Evolutionary conservation across 1,140 invertebrate genomes (phyloP).

Genomic region (Lepidurus arcticus): DNA sequence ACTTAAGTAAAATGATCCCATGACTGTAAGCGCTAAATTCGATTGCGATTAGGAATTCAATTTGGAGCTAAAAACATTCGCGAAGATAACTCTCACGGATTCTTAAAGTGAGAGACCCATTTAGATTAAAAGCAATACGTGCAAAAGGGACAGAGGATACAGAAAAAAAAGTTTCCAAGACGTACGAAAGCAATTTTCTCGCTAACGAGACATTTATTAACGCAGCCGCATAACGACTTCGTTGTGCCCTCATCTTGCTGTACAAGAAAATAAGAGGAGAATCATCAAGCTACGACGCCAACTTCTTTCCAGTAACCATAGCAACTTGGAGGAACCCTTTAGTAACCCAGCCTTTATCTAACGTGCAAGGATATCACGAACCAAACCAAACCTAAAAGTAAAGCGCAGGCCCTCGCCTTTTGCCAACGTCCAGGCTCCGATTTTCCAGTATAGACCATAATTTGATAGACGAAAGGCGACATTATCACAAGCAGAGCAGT

Average conservation of each 20-base stretch:
- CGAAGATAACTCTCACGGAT: no score
- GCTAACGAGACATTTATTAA: no score
- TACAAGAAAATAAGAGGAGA: not conserved
- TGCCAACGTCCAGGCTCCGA: constrained; percentile 6
- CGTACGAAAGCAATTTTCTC: no score
- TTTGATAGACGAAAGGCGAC: constrained; percentile 18
- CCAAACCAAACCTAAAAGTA: constrained; percentile 19
- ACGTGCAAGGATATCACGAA: not conserved
- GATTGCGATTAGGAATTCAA: no score
- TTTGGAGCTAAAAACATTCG: no score
- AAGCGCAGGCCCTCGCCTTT: constrained; percentile 16
- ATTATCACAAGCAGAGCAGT: not conserved
- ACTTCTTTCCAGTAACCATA: not conserved
- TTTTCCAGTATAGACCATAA: constrained; percentile 22
- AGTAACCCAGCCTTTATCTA: not conserved
- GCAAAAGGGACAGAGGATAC: no score
- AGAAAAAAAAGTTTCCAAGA: no score
- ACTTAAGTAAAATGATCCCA: not conserved
- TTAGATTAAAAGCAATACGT: no score
- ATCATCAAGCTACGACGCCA: not conserved
- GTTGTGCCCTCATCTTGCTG: not conserved
- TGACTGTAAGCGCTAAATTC: no score
- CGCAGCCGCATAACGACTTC: not conserved
- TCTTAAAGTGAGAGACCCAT: no score
- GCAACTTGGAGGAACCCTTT: not conserved